Evolutionary conservation across 2,888 invertebrate species (phyloP).

Genomic region (Tinea trinotella): DNA sequence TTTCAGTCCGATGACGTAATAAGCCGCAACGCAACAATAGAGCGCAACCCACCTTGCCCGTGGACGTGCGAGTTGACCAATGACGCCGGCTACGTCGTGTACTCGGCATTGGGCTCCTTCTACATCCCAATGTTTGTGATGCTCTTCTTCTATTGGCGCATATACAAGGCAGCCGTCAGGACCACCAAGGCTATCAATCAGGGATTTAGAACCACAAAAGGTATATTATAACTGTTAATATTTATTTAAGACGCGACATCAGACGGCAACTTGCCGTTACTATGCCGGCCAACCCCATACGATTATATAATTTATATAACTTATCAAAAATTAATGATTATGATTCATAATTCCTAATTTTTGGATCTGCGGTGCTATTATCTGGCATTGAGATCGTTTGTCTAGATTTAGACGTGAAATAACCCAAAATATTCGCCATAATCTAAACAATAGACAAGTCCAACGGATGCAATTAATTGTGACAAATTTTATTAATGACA

Average conservation of each 20-base stretch:
- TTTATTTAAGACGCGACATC: background rate
- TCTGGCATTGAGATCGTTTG: too few species aligned
- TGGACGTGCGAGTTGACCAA: constrained; percentile 94
- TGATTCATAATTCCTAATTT: too few species aligned
- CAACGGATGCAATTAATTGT: too few species aligned
- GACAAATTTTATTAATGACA: too few species aligned
- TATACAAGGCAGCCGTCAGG: constrained; percentile 93
- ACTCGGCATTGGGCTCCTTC: constrained; percentile 98
- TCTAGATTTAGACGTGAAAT: too few species aligned
- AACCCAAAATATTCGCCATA: too few species aligned
- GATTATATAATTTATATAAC: too few species aligned
- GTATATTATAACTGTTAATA: constrained; percentile 36
- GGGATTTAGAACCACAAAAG: constrained; percentile 90
- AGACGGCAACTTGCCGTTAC: too few species aligned
- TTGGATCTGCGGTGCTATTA: too few species aligned
- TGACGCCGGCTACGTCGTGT: constrained; percentile 96
- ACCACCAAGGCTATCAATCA: constrained; percentile 95
- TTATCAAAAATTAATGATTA: too few species aligned
- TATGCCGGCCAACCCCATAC: too few species aligned
- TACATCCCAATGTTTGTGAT: constrained; percentile 98
- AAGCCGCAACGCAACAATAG: constrained; percentile 37
- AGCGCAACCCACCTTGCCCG: constrained; percentile 76
- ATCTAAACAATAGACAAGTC: too few species aligned
- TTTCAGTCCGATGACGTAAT: constrained; percentile 49
- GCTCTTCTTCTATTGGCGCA: constrained; percentile 98